Conservation (phyloP, 1,140 invertebrate genomes). For the Bathynomus jamesi region DNA sequence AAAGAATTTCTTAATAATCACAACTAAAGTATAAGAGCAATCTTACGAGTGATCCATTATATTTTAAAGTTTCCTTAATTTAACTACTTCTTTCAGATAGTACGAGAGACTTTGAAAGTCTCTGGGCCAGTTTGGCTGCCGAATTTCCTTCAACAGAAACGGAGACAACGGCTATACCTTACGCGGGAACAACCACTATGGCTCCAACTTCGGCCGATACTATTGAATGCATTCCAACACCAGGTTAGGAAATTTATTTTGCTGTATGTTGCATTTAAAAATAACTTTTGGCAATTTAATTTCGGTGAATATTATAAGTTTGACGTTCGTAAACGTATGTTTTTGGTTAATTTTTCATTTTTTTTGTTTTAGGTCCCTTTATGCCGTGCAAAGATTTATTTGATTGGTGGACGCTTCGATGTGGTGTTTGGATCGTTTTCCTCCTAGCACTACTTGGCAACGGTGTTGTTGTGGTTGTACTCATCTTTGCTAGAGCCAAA, state of each 20-base stretch:
- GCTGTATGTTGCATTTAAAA: too few species aligned
- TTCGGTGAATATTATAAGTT: too few species aligned
- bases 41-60: too few species aligned
- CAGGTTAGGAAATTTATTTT: not conserved
- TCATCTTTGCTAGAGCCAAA: constrained; percentile 83
- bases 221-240: not conserved
- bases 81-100: too few species aligned
- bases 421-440: constrained; percentile 94
- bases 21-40: too few species aligned
- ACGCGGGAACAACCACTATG: not conserved
- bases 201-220: not conserved
- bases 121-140: not conserved
- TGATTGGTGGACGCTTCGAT: constrained; percentile 94
- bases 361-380: constrained; percentile 84
- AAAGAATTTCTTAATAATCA: too few species aligned
- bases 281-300: too few species aligned
- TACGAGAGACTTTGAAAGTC: not conserved
- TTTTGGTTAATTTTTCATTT: too few species aligned
- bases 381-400: constrained; percentile 92
- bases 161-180: not conserved
- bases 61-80: too few species aligned
- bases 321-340: too few species aligned
- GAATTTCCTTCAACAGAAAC: not conserved
- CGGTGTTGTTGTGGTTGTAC: constrained; percentile 90
- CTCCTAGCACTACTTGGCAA: constrained; percentile 92